Evolutionary conservation across 2,888 invertebrate species (phyloP).

Genomic region (Endotricha flammealis): DNA sequence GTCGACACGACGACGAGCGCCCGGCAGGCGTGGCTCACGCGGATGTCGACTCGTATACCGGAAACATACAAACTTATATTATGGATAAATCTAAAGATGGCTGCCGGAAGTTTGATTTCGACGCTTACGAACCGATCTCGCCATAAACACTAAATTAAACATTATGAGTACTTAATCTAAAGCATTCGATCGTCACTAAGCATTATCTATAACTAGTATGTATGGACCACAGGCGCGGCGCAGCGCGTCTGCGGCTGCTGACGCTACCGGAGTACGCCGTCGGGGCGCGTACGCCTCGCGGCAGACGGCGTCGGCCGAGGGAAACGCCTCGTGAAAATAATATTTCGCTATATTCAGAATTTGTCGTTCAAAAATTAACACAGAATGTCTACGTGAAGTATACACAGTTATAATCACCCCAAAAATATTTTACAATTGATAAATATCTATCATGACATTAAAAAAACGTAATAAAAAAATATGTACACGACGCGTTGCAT

Average conservation of each 20-base stretch:
- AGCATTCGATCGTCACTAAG: background rate
- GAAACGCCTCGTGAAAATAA: no score
- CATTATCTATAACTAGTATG: background rate
- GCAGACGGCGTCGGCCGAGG: no score
- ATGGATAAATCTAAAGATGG: constrained; percentile 2
- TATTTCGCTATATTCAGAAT: no score
- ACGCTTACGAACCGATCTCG: background rate
- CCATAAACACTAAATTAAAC: background rate
- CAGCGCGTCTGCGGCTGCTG: background rate
- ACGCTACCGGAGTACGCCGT: background rate
- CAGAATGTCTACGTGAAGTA: no score
- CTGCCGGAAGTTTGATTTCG: background rate
- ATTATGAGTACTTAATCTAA: background rate
- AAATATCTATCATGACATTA: no score
- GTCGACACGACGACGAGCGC: no score
- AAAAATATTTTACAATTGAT: no score
- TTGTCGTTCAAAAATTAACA: no score
- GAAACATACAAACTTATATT: constrained; percentile 9
- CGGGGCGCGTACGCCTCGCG: no score
- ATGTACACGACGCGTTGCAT: constrained; percentile 7
- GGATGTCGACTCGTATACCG: constrained; percentile 7
- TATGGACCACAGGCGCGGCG: background rate
- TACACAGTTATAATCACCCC: no score
- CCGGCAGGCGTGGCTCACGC: no score
- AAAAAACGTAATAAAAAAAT: constrained; percentile 8